Conservation (phyloP, 2,113 vertebrate genomes). For the Papio anubis region DNA sequence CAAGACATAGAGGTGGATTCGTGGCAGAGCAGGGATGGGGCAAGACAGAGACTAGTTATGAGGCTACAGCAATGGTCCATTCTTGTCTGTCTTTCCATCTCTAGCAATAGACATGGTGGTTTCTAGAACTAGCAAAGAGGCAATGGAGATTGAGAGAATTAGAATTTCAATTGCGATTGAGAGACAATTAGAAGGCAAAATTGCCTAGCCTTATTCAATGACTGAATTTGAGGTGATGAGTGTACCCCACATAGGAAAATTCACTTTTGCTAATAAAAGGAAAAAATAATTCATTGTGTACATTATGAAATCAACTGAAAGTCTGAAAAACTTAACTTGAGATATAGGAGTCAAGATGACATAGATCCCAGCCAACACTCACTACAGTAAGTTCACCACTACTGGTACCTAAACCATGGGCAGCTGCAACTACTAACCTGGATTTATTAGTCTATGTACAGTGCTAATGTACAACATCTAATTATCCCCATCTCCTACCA, state of each 20-base stretch:
- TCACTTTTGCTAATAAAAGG: background rate
- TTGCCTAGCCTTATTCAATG: background rate
- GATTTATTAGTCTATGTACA: background rate
- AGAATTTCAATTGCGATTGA: background rate
- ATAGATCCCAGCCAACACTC: background rate
- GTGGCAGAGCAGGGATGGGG: background rate
- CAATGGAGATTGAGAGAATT: background rate
- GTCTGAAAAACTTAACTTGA: background rate
- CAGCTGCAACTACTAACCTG: background rate
- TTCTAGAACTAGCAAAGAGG: background rate
- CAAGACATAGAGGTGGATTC: background rate
- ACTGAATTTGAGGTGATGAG: background rate
- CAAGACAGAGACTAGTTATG: too few relatives aligned
- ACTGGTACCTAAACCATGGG: background rate
- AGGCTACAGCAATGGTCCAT: background rate
- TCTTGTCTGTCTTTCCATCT: background rate
- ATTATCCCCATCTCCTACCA: background rate
- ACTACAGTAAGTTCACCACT: background rate
- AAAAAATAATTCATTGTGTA: background rate
- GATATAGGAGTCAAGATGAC: background rate
- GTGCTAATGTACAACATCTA: background rate
- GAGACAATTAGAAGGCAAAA: background rate
- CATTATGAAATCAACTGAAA: background rate
- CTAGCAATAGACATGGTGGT: background rate
- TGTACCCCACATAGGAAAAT: background rate